Evolutionary conservation across 1,140 invertebrate species (phyloP).

Genomic region (Solenopsis fugax): DNA sequence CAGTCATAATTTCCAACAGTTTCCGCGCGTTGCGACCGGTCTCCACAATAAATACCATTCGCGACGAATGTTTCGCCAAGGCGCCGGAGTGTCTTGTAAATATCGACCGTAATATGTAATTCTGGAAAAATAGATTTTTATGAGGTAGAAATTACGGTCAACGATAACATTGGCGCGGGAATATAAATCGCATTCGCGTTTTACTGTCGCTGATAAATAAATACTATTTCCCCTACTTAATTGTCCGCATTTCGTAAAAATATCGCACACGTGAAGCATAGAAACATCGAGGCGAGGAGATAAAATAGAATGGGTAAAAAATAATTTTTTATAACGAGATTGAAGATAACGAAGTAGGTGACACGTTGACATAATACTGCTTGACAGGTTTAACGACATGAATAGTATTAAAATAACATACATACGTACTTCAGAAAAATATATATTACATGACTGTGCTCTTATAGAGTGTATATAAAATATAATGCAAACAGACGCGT

Average conservation of each 20-base stretch:
- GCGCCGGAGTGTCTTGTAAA: not conserved
- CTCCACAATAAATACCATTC: not conserved
- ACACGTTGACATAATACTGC: slow-evolving; percentile 13
- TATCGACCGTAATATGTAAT: slow-evolving; percentile 26
- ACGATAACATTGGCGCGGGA: not conserved
- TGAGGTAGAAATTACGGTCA: not conserved
- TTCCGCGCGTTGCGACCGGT: not conserved
- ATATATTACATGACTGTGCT: not conserved
- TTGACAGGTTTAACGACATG: not conserved
- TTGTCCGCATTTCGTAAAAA: slow-evolving; percentile 3
- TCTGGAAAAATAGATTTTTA: slow-evolving; percentile 10
- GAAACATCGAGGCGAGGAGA: not conserved
- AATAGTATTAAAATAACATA: slow-evolving; percentile 17
- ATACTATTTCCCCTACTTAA: not conserved
- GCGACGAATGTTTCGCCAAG: slow-evolving; percentile 9
- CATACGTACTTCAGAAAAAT: not conserved
- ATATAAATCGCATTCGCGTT: slow-evolving; percentile 17
- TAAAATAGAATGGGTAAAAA: not conserved
- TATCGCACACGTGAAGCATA: not conserved
- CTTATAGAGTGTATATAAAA: slow-evolving; percentile 13
- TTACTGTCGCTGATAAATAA: not conserved
- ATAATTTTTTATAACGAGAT: slow-evolving; percentile 8
- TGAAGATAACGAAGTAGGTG: slow-evolving; percentile 36
- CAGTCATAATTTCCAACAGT: slow-evolving; percentile 17
- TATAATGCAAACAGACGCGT: slow-evolving; percentile 40